A percentile compares a stretch with the other conserved stretches of the same genome.
phyloP scores from a whole-genome alignment of 2,797 vertebrate species.

The Trachops cirrhosus region DNA sequence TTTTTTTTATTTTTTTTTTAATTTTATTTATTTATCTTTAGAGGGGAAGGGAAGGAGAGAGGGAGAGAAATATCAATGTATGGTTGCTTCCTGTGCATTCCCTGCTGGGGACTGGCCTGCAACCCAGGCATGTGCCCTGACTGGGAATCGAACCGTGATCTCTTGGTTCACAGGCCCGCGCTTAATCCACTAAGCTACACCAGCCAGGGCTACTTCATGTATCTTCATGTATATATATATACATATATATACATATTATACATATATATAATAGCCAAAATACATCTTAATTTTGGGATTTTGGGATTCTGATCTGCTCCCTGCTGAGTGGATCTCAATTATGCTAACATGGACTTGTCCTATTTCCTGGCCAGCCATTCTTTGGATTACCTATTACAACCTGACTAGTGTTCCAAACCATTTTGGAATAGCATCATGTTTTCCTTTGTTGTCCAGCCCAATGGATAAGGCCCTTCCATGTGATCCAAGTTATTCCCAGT shows the following conservation, averaged over 20 bases:
- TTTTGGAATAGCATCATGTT: background rate
- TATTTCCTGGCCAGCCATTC: background rate
- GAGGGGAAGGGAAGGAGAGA: too few relatives aligned
- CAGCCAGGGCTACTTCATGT: too few relatives aligned
- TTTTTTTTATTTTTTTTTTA: too few relatives aligned
- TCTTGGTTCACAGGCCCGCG: too few relatives aligned
- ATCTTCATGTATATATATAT: too few relatives aligned
- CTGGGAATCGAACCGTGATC: too few relatives aligned
- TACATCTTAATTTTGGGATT: background rate
- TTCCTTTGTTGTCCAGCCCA: background rate
- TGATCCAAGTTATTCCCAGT: background rate
- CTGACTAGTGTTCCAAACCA: background rate
- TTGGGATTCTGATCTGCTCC: background rate
- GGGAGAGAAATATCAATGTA: too few relatives aligned
- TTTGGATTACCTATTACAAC: background rate
- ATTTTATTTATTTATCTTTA: too few relatives aligned
- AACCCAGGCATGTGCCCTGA: too few relatives aligned
- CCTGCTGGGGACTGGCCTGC: too few relatives aligned
- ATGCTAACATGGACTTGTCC: background rate
- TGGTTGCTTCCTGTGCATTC: too few relatives aligned
- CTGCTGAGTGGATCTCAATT: background rate
- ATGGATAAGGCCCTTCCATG: background rate
- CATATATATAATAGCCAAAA: slow-evolving; percentile 31
- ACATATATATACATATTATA: background rate
- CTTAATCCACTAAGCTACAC: too few relatives aligned